Evolutionary conservation across 2,888 invertebrate genomes (phyloP).

Genomic region (Drosophila engyochracea): DNA sequence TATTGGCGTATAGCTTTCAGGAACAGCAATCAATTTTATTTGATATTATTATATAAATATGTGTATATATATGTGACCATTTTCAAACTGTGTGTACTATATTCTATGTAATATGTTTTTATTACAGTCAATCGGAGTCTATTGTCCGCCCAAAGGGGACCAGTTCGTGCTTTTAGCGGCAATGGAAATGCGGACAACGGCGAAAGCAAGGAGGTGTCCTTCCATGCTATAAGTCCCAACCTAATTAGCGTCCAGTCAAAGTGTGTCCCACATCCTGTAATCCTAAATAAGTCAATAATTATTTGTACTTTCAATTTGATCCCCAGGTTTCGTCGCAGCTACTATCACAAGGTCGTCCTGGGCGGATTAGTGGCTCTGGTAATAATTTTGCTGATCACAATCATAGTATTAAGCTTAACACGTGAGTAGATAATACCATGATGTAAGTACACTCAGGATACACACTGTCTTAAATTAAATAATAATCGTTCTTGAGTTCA

Average conservation of each 20-base stretch:
- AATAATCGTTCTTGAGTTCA: not conserved
- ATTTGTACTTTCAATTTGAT: not conserved
- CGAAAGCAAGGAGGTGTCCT: slow-evolving; percentile 55
- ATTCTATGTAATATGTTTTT: slow-evolving; percentile 28
- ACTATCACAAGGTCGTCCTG: slow-evolving; percentile 87
- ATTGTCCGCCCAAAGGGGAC: slow-evolving; percentile 59
- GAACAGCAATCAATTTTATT: slow-evolving; percentile 20
- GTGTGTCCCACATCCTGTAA: slow-evolving; percentile 68
- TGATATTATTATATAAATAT: not conserved
- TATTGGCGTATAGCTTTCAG: not conserved
- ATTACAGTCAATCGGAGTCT: slow-evolving; percentile 75
- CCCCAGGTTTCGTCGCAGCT: slow-evolving; percentile 88
- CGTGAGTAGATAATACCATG: slow-evolving; percentile 85
- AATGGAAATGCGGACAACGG: slow-evolving; percentile 57
- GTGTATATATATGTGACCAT: not conserved
- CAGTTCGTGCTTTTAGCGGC: slow-evolving; percentile 51
- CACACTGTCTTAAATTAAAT: too few relatives aligned
- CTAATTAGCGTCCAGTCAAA: slow-evolving; percentile 84
- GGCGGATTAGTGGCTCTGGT: slow-evolving; percentile 86
- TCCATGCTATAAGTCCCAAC: slow-evolving; percentile 67
- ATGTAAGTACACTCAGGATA: not conserved
- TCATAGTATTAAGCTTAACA: slow-evolving; percentile 86
- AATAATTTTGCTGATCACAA: slow-evolving; percentile 86
- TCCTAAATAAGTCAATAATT: not conserved
- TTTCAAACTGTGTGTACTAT: not conserved